Base-by-base conservation (phyloP, 2,797 vertebrate species). In the Distichodus sexfasciatus region DNA sequence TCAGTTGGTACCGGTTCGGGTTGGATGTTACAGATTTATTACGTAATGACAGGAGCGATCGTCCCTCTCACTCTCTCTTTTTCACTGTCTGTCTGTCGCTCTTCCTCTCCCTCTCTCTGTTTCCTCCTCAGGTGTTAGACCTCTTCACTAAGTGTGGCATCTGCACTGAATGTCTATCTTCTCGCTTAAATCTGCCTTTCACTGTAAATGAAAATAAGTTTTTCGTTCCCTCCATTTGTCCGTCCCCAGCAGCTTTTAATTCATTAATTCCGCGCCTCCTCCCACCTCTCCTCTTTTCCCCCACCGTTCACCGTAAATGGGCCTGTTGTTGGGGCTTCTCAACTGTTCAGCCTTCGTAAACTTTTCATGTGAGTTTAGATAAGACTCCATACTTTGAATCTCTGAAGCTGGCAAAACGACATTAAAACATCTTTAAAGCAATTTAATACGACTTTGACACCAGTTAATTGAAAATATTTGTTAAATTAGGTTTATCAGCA, bases 231-330 rank as follows among this genome's bases (percentile, higher is more conserved):
- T 75, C 55, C 48, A 64, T 84, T 79, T 66, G 46, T 59, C 21
- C 50, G 76, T n/a, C 81, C 83, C 81, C 71, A 69, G 75, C 44
- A 88, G 85, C 85, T 86, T 90, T 89, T 90, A 87, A 90, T 90
- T 90, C 85, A 90, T 89, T 87, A 87, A 90, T 90, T 87, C 89
- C 82, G 82, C 84, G 81, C 83, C 79, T 80, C 84, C 78, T 81
- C 82, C 87, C 83, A 81, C 65, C 48, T 81, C 84, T 83, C 84
- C 70, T 70, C 60, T 53, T 36, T 48, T 53, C n/a, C 64, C 40
- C 36, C 19, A 36, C 19, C 58, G 36, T 47, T 36, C 57, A 47
- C 63, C 55, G 55, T 88, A 88, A 91, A 91, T 82, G 85, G 86
- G 78, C 78, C 53, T 86, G 88, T 91, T 91, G 89, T 91, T 89